Conservation (phyloP, 2,113 vertebrate genomes). For the Aptenodytes patagonicus region DNA sequence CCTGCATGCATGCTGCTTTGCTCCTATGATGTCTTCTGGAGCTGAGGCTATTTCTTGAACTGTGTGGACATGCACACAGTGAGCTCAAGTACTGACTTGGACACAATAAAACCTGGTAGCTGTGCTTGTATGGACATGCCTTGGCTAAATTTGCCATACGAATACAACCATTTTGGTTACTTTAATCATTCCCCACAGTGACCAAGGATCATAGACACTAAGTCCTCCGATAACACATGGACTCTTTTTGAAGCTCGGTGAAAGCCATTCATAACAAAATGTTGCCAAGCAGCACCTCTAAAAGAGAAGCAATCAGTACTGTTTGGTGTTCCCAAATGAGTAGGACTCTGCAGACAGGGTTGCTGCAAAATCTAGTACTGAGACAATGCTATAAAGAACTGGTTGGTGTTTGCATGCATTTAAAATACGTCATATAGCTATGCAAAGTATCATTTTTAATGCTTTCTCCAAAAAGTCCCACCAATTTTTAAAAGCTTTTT, state of each 20-base stretch:
- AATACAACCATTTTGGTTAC: not conserved
- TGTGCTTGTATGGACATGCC: not conserved
- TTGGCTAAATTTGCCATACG: not conserved
- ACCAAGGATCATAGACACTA: not conserved
- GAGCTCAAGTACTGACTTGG: not conserved
- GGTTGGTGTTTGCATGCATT: not conserved
- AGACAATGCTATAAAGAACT: not conserved
- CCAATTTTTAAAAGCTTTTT: not conserved
- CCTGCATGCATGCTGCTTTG: not conserved
- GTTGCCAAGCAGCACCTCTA: not conserved
- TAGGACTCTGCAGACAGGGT: not conserved
- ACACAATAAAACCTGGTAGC: not conserved
- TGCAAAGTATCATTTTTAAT: not conserved
- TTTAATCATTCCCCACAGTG: not conserved
- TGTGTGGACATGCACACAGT: not conserved
- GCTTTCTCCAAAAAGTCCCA: not conserved
- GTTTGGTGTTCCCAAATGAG: not conserved
- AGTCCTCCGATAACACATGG: not conserved
- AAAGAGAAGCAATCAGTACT: not conserved
- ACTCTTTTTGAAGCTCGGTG: not conserved
- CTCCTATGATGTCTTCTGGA: not conserved
- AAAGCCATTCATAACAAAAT: not conserved
- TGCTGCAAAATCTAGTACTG: not conserved
- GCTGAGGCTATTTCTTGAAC: not conserved
- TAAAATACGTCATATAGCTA: not conserved